A percentile compares a stretch with the other conserved stretches of the same genome.
These are phyloP conservation scores for Vulpes lagopus DNA, from an alignment of 2,113 vertebrate species.

Conservation along the genomic window DNA sequence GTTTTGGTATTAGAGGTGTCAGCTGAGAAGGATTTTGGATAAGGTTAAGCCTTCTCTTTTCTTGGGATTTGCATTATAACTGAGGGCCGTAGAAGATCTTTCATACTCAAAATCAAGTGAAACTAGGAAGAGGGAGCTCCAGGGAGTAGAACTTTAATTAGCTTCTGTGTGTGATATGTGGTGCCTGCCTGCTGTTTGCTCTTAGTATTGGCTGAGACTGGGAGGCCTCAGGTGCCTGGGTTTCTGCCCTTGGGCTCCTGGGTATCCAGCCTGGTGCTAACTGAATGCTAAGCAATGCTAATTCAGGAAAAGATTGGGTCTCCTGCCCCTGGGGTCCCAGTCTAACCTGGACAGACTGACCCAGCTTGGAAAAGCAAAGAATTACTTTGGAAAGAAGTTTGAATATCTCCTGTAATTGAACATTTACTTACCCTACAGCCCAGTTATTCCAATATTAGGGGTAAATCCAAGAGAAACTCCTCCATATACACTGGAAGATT, in stretches of 20 bases:
- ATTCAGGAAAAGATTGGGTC: background rate
- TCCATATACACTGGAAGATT: background rate
- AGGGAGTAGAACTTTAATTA: background rate
- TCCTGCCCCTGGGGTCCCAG: background rate
- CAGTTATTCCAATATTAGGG: conserved; percentile 8
- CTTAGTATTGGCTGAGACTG: conserved; percentile 43
- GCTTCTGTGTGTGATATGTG: background rate
- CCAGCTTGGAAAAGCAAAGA: conserved; percentile 52
- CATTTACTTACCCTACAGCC: background rate
- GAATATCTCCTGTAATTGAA: conserved; percentile 55
- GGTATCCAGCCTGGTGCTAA: background rate
- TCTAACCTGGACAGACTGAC: background rate
- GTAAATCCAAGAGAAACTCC: conserved; percentile 57
- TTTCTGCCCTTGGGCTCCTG: conserved; percentile 1
- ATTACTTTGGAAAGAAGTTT: conserved; percentile 55
- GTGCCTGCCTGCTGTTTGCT: conserved; percentile 1
- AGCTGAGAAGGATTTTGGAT: conserved; percentile 48
- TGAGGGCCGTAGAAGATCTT: conserved; percentile 7
- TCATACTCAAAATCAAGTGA: conserved; percentile 46
- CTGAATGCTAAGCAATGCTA: conserved; percentile 6
- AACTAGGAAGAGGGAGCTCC: background rate
- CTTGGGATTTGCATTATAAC: conserved; percentile 52
- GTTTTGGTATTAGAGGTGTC: conserved; percentile 57
- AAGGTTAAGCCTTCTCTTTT: conserved; percentile 59
- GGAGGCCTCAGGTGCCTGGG: background rate